Evolutionary conservation across 2,797 vertebrate genomes (phyloP).

Genomic region (Botia almorhae): DNA sequence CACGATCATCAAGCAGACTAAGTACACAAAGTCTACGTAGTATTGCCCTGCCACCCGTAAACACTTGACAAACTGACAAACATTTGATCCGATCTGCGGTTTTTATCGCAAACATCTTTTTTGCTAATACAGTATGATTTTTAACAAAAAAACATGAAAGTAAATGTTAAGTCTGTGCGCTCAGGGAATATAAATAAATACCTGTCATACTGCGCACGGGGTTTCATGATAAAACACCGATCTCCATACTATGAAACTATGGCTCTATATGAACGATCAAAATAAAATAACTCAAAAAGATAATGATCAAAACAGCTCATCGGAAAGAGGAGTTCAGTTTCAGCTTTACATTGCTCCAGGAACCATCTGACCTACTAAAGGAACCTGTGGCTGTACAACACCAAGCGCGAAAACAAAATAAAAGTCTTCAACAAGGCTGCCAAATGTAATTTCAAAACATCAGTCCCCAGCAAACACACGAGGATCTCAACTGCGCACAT

Average conservation of each 20-base stretch:
- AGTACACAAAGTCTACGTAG: background rate
- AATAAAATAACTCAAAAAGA: conserved; percentile 59
- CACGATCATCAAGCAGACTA: background rate
- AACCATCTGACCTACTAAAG: conserved; percentile 60
- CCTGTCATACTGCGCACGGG: conserved; percentile 81
- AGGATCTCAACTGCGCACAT: background rate
- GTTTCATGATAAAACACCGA: conserved; percentile 76
- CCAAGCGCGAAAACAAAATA: conserved; percentile 52
- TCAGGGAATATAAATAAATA: conserved; percentile 46
- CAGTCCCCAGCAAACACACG: background rate
- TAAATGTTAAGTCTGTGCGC: background rate
- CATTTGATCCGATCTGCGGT: background rate
- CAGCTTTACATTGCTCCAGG: conserved; percentile 50
- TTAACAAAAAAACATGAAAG: background rate
- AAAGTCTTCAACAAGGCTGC: conserved; percentile 9
- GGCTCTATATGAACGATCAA: background rate
- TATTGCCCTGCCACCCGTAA: background rate
- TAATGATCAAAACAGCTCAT: conserved; percentile 33
- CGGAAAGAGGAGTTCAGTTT: conserved; percentile 12
- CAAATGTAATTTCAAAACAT: conserved; percentile 15
- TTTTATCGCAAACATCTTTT: background rate
- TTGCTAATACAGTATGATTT: background rate
- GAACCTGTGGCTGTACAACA: conserved; percentile 49
- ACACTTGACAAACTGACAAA: background rate
- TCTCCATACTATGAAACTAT: conserved; percentile 65